Conservation (phyloP, 2,888 invertebrate species). For the Parelbella ahira region DNA sequence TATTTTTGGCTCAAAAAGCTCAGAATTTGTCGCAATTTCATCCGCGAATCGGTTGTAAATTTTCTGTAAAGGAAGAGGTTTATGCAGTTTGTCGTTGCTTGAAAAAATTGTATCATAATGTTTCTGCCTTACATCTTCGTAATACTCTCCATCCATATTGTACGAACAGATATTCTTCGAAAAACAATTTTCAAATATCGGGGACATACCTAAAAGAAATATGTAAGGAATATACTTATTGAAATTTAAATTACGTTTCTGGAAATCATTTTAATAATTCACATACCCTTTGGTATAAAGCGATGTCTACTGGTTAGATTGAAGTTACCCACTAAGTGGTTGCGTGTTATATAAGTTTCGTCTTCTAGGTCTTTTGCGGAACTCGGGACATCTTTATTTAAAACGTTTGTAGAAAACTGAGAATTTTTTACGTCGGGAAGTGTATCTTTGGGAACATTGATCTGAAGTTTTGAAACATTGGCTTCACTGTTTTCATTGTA, state of each 20-base stretch:
- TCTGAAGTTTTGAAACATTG: neutral
- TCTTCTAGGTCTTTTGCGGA: neutral
- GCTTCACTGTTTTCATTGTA: neutral
- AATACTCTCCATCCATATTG: constrained; percentile 49
- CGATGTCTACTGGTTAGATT: constrained; percentile 61
- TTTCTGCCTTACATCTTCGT: constrained; percentile 49
- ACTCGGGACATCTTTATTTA: no score
- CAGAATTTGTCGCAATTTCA: constrained; percentile 63
- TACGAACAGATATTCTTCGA: constrained; percentile 38
- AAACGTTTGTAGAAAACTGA: no score
- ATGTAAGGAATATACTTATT: constrained; percentile 2
- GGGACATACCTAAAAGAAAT: constrained; percentile 69
- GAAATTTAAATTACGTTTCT: no score
- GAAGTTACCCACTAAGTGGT: constrained; percentile 35
- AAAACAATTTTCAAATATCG: constrained; percentile 61
- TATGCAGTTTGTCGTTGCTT: no score
- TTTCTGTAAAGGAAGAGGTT: constrained; percentile 40
- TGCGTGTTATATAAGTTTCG: neutral
- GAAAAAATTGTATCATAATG: neutral
- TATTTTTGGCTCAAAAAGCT: constrained; percentile 57
- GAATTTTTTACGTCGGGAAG: no score
- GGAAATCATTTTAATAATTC: constrained; percentile 15
- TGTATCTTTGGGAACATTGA: no score
- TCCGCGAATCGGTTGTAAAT: constrained; percentile 68
- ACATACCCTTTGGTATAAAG: constrained; percentile 80